Conservation (phyloP, 2,113 vertebrate genomes). For the Panthera tigris region DNA sequence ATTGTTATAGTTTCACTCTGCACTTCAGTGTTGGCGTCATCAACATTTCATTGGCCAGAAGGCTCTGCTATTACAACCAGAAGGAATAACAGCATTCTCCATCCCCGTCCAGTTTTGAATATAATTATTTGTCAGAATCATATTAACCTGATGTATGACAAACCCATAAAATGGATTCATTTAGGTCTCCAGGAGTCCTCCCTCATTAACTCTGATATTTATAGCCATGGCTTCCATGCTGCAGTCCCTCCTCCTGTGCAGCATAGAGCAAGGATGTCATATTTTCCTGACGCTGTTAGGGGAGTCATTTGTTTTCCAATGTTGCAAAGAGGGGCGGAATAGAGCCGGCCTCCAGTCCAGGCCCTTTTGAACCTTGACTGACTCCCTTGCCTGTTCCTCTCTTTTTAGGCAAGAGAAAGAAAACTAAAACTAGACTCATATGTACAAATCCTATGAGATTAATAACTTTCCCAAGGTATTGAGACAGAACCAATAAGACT, state of each 20-base stretch:
- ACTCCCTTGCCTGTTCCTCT: neutral
- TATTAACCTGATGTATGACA: conserved; percentile 80
- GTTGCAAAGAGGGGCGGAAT: neutral
- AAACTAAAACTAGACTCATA: neutral
- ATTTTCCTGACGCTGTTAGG: neutral
- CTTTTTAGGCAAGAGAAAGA: neutral
- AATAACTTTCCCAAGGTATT: conserved; percentile 22
- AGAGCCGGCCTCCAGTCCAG: neutral
- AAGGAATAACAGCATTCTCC: conserved; percentile 51
- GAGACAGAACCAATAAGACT: conserved; percentile 44
- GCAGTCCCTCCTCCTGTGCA: conserved; percentile 37
- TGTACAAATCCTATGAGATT: neutral
- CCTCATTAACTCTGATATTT: conserved; percentile 77
- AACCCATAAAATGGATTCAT: conserved; percentile 76
- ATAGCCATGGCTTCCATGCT: conserved; percentile 39
- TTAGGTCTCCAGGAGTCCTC: conserved; percentile 73
- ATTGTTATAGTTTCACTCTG: conserved; percentile 39
- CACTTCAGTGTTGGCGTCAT: conserved; percentile 26
- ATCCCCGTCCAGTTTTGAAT: conserved; percentile 64
- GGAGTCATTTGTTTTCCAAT: conserved; percentile 32
- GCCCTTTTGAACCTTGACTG: neutral
- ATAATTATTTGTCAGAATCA: conserved; percentile 77
- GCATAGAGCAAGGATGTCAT: conserved; percentile 17
- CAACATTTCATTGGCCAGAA: conserved; percentile 65
- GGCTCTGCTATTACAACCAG: conserved; percentile 47